Percentiles rank a stretch among this genome's conserved stretches.
Evolutionary conservation across 1,140 invertebrate genomes (phyloP).

Genomic region (Drosophila quadrilineata): DNA sequence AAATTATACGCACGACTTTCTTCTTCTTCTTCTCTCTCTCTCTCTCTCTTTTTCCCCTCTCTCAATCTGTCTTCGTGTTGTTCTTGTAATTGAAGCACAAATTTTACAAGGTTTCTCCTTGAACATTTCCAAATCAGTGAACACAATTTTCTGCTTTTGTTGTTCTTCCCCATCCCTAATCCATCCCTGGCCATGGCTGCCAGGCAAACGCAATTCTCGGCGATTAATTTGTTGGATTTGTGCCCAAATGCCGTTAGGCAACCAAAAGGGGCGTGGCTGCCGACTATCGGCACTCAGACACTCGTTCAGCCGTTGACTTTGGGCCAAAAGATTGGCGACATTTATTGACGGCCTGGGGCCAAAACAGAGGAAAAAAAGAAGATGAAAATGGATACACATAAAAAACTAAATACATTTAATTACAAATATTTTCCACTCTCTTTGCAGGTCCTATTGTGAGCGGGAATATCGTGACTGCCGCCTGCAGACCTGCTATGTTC

Average conservation of each 20-base stretch:
- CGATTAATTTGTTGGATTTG: conserved; percentile 54
- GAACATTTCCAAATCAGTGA: conserved; percentile 72
- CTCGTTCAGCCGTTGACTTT: too few species aligned
- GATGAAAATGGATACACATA: conserved; percentile 14
- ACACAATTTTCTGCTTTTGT: conserved; percentile 78
- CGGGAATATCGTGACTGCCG: conserved; percentile 91
- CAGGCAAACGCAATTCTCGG: conserved; percentile 47
- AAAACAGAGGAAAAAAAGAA: neutral
- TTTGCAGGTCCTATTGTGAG: conserved; percentile 91
- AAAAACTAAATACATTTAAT: conserved; percentile 65
- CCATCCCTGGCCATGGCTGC: conserved; percentile 11
- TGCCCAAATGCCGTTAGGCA: conserved; percentile 22
- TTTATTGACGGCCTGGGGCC: conserved; percentile 32
- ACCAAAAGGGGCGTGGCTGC: too few species aligned
- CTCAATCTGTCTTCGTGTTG: conserved; percentile 47
- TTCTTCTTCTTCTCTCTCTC: too few species aligned
- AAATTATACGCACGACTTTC: conserved; percentile 65
- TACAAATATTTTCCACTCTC: conserved; percentile 41
- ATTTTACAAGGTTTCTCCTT: conserved; percentile 49
- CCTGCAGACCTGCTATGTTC: conserved; percentile 95
- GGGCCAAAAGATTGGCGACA: conserved; percentile 23
- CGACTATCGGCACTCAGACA: too few species aligned
- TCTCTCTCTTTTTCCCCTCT: too few species aligned
- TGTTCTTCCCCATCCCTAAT: conserved; percentile 29
- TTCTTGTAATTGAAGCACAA: conserved; percentile 59